phyloP scores from a whole-genome alignment of 2,888 invertebrate genomes.

The Heterodera filipjevi region DNA sequence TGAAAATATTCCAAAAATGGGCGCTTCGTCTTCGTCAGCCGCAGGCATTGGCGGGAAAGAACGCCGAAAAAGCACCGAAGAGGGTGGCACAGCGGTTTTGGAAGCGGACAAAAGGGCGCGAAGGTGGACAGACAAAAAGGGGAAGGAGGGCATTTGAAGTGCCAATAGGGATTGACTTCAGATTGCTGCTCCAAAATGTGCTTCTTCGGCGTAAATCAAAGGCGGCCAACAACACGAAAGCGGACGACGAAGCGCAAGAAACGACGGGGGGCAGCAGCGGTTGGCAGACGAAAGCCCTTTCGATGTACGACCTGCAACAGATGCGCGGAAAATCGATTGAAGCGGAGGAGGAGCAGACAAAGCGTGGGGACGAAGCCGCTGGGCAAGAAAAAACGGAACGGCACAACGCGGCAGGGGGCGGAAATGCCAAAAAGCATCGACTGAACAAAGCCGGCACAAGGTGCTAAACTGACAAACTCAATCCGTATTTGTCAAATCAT shows the following conservation, averaged over 20 bases:
- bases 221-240: neutral
- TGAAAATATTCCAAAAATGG: neutral
- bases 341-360: neutral
- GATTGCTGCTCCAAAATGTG: neutral
- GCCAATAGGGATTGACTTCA: neutral
- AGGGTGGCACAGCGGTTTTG: neutral
- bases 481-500: neutral
- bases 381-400: neutral
- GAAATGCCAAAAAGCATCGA: neutral
- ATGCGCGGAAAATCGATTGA: conserved; percentile 19
- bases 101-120: neutral
- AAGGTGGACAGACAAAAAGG: neutral
- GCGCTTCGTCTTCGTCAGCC: conserved; percentile 7
- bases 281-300: conserved; percentile 29
- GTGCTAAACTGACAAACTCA: neutral
- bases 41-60: neutral
- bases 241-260: neutral
- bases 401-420: neutral
- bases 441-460: neutral
- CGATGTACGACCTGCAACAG: conserved; percentile 38
- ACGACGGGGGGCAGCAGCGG: neutral
- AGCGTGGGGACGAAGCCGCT: neutral
- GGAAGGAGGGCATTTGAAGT: neutral
- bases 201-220: neutral
- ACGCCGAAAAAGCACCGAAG: neutral